Evolutionary conservation across 2,113 vertebrate species (phyloP), one percentile per base, ranked within the genome.

Genomic region (Trogon surrucura): DNA sequence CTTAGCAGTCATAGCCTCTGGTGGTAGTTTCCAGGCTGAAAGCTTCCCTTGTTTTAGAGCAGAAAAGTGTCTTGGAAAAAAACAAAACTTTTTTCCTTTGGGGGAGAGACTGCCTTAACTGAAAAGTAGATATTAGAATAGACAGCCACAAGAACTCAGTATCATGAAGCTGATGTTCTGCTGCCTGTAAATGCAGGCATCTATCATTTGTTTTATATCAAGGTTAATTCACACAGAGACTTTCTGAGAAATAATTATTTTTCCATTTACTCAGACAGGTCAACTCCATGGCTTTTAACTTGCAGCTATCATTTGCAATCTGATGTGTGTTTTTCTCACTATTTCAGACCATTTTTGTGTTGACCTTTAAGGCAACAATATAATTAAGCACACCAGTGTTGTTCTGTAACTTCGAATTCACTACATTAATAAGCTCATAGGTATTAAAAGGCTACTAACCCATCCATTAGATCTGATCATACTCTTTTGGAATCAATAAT

Each of bases 311-410:
- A 60, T 80, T 84, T 86, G 36, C 36, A 86, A 29, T 67, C 47
- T 80, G 53, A 57, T 73, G 22, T 75, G 62, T 70, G 29, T n/a
- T 93, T 89, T 94, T 70, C 34, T 91, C 34, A 80, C 17, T 21
- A 45, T 95, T 89, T 78, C 51, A 81, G 69, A 57, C 16, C 11
- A n/a, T 75, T 91, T 96, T 88, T 93, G 9, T n/a, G 22, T 65
- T 94, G 88, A 94, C 80, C 83, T 92, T 95, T 93, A 91, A 92
- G 85, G 53, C 27, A 94, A 78, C 38, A 87, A 70, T 80, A 74
- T 80, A 87, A 90, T 91, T 86, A 96, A 86, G 10, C 36, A 36
- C 69, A 86, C 5, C 25, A 29, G 41, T 80, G 34, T 51, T 86
- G 38, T 50, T 82, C 74, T 85, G 61, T 69, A 82, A 72, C 61